Evolutionary conservation across 1,140 invertebrate genomes (phyloP), one percentile per base, ranked within the genome.

Genomic region (Drosophila asahinai): DNA sequence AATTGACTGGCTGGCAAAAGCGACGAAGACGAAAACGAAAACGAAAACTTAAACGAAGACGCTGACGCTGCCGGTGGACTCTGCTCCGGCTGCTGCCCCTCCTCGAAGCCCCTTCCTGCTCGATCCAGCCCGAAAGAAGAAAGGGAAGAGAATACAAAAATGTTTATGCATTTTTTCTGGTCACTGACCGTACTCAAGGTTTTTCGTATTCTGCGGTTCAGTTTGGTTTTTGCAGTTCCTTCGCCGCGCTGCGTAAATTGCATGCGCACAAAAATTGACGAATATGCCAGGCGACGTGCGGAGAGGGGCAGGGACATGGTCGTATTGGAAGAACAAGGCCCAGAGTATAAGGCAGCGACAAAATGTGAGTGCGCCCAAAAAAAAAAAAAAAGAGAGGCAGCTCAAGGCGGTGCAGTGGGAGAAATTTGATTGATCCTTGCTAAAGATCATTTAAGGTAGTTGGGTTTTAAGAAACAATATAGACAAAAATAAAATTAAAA

Each of bases 151-250:
- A 77, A 84, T n/a, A 57, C 81, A 89, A 90, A 89, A 90, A 89
- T 89, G 86, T 89, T 89, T 89, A 89, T 89, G 86, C 86, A 89
- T 89, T 89, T 89, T 87, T 89, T 90, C 67, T 89, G 86, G 86
- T 89, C 86, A 90, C 86, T 89, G 86, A 89, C 86, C 86, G 86
- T 90, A 90, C 86, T 90, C 86, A 89, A 89, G 86, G 86, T 90
- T 89, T 89, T 89, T 89, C 86, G 86, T 89, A 89, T 89, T 90
- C 81, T 89, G 81, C 64, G 67, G 67, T 71, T 71, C 67, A 55
- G 67, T 71, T 71, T 71, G 64, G 67, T 38, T 68, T 67, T 40
- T 48, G 55, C 70, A 52, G 67, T 80, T 83, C 72, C 84, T 81
- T 78, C 62, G 43, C 63, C 22, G 55, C 57, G 81, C 84, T 87